Conservation (phyloP, 2,797 vertebrate genomes). For the Lindbergichthys nudifrons region DNA sequence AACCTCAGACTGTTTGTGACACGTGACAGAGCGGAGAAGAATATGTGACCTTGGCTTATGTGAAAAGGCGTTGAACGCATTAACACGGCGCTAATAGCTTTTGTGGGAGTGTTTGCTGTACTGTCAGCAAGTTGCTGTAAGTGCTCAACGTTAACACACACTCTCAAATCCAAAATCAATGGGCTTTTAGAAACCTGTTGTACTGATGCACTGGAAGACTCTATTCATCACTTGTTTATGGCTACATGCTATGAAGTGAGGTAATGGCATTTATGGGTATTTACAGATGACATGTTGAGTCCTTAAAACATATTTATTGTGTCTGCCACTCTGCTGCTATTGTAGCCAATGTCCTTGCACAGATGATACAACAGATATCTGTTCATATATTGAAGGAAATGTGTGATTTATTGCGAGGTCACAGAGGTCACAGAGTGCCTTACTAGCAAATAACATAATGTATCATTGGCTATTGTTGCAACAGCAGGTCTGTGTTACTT, state of each 20-base stretch:
- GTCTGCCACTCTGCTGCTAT: slow-evolving; percentile 76
- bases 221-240: slow-evolving; percentile 96
- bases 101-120: slow-evolving; percentile 70
- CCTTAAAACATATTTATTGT: slow-evolving; percentile 84
- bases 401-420: slow-evolving; percentile 73
- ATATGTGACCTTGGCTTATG: slow-evolving; percentile 75
- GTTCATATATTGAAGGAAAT: slow-evolving; percentile 66
- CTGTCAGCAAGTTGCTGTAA: slow-evolving; percentile 77
- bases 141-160: slow-evolving; percentile 72
- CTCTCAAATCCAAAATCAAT: slow-evolving; percentile 80
- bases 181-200: slow-evolving; percentile 84
- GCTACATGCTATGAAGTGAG: slow-evolving; percentile 86
- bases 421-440: slow-evolving; percentile 84
- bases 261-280: slow-evolving; percentile 85
- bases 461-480: slow-evolving; percentile 50
- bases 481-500: slow-evolving; percentile 51
- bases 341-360: slow-evolving; percentile 76
- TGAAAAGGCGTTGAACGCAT: slow-evolving; percentile 72
- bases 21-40: slow-evolving; percentile 56
- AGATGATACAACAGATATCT: slow-evolving; percentile 75
- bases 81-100: slow-evolving; percentile 78
- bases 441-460: slow-evolving; percentile 78
- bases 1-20: slow-evolving; percentile 69
- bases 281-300: slow-evolving; percentile 82
- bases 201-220: slow-evolving; percentile 93